Evolutionary conservation across 2,888 invertebrate genomes (phyloP).

Genomic region (Cryptus viduatorius): DNA sequence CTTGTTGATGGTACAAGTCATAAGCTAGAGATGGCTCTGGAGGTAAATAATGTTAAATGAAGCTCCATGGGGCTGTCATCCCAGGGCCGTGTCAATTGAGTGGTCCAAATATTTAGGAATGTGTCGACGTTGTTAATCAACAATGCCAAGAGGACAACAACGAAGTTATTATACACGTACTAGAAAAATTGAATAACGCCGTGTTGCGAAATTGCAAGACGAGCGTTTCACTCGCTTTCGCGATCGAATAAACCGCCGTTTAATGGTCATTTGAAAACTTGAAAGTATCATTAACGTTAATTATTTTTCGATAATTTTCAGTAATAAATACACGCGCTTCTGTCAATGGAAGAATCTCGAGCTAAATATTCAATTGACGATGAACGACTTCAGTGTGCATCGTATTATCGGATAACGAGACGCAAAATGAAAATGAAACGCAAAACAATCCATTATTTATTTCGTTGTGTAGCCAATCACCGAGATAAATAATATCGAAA

Average conservation of each 20-base stretch:
- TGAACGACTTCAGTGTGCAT: slow-evolving; percentile 99
- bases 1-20: too few species aligned
- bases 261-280: too few species aligned
- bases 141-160: slow-evolving; percentile 87
- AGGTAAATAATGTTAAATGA: too few species aligned
- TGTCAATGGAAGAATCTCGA: slow-evolving; percentile 99
- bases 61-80: too few species aligned
- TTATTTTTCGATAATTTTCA: slow-evolving; percentile 85
- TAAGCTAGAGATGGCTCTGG: too few species aligned
- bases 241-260: slow-evolving; percentile 86
- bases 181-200: slow-evolving; percentile 87
- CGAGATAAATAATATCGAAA: slow-evolving; percentile 62
- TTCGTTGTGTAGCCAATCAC: slow-evolving; percentile 77
- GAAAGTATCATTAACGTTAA: not conserved
- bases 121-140: slow-evolving; percentile 88
- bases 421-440: slow-evolving; percentile 69
- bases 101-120: slow-evolving; percentile 87
- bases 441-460: slow-evolving; percentile 65
- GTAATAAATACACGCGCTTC: slow-evolving; percentile 99
- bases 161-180: slow-evolving; percentile 86
- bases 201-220: slow-evolving; percentile 86
- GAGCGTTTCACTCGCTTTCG: slow-evolving; percentile 88
- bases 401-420: slow-evolving; percentile 94
- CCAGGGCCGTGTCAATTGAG: too few species aligned
- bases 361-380: slow-evolving; percentile 98